Base-by-base conservation (phyloP, 2,797 vertebrate species). In the Chaunax sp. region DNA sequence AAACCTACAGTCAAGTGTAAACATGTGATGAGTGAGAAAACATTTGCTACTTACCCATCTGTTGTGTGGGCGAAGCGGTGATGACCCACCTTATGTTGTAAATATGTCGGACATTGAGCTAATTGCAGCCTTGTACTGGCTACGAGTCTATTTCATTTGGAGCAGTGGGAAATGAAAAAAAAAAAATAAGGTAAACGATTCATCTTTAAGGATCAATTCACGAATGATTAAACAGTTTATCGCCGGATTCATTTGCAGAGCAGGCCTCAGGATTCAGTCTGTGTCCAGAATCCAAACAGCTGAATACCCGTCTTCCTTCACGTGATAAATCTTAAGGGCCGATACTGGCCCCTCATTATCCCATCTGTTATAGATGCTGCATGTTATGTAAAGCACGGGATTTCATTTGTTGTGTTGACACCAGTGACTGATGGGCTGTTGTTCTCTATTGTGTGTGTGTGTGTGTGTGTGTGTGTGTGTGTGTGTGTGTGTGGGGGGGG, bases 401-500 rank as follows among this genome's bases (percentile, higher is more conserved):
- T 67, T 86, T 69, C 52, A 57, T 81, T 77, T 82, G 66, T 77
- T 49, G 56, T 23, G 43, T n/a, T 69, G 84, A 83, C 80, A 75
- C 50, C 64, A 4, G 67, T 85, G 82, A 86, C 67, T 84, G 79
- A 85, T 84, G 60, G 62, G 66, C 19, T 35, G 33, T 76, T 82
- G 75, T 75, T 73, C 46, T 83, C 37, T n/a, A 2, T 19, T 19
- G 1, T 58, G 26, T 41, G 19, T 40, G 45, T 57, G 65, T 70
- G 62, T 64, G 43, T 50, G 64, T 51, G 38, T 64, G 22, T 63
- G 28, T 13, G 55, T 2, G 5, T n/a, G n/a, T n/a, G n/a, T n/a
- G n/a, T n/a, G n/a, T n/a, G n/a, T n/a, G n/a, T n/a, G n/a, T n/a
- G n/a, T n/a, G n/a, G n/a, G n/a, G n/a, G n/a, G n/a, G n/a, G n/a